Evolutionary conservation across 2,113 vertebrate species (phyloP).

Genomic region (Sarotherodon lohbergeri): DNA sequence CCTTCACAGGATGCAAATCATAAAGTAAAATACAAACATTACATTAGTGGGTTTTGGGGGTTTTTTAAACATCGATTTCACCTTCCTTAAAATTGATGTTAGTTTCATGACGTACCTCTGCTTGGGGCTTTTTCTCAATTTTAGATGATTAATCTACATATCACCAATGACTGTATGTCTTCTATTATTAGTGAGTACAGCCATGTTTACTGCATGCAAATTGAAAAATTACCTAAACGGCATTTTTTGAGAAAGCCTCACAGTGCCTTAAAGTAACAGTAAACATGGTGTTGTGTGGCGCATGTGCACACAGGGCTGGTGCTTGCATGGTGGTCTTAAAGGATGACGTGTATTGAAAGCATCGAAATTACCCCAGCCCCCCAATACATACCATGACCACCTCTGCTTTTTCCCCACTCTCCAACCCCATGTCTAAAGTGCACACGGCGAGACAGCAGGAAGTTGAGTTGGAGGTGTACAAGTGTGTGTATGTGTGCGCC

Average conservation of each 20-base stretch:
- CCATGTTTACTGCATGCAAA: neutral
- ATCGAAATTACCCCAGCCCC: neutral
- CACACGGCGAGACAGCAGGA: constrained; percentile 60
- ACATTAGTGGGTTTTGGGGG: neutral
- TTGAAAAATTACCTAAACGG: neutral
- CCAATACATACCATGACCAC: neutral
- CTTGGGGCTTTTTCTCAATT: neutral
- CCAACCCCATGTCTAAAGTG: constrained; percentile 22
- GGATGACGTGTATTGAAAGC: constrained; percentile 18
- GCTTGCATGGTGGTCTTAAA: neutral
- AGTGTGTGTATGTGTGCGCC: neutral
- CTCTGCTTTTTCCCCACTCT: neutral
- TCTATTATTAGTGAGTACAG: neutral
- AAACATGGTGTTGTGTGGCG: neutral
- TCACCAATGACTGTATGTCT: neutral
- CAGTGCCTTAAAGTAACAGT: neutral
- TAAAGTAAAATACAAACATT: neutral
- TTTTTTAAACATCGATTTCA: neutral
- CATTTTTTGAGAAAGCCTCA: neutral
- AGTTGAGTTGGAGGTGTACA: constrained; percentile 35
- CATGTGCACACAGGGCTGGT: neutral
- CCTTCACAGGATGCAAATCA: neutral
- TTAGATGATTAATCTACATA: neutral
- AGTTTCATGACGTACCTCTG: neutral
- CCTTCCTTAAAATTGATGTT: neutral